phyloP scores from a whole-genome alignment of 2,797 vertebrate genomes.

The Acrocephalus scirpaceus region DNA sequence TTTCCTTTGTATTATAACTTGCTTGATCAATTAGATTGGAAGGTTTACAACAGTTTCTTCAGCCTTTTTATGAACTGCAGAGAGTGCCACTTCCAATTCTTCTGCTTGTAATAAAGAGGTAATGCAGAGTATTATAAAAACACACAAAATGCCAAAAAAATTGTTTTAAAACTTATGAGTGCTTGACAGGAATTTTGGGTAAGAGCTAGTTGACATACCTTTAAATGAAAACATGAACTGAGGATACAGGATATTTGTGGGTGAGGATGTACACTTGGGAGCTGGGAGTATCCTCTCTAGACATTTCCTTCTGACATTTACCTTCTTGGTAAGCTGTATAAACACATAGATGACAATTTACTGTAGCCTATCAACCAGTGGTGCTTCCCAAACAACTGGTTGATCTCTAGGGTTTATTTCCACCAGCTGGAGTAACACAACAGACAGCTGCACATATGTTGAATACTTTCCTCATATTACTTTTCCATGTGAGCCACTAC shows the following conservation, averaged over 20 bases:
- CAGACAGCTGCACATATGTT: conserved; percentile 52
- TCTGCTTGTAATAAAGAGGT: not conserved
- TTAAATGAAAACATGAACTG: not conserved
- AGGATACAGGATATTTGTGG: not conserved
- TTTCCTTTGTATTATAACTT: not conserved
- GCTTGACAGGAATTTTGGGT: not conserved
- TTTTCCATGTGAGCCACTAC: conserved; percentile 15
- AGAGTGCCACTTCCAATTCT: not conserved
- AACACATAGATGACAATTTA: not conserved
- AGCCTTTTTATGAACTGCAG: not conserved
- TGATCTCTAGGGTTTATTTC: conserved; percentile 7
- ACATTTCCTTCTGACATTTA: not conserved
- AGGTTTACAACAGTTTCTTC: not conserved
- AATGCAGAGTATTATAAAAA: not conserved
- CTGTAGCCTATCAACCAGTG: not conserved
- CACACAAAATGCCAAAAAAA: not conserved
- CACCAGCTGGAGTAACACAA: conserved; percentile 2
- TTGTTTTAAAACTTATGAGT: not conserved
- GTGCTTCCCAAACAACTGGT: not conserved
- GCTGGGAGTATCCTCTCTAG: not conserved
- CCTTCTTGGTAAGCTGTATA: not conserved
- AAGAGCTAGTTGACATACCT: not conserved
- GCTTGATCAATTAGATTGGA: not conserved
- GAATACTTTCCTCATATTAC: conserved; percentile 23
- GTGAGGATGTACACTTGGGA: not conserved